Base-by-base conservation (phyloP, 2,888 invertebrate genomes). In the Cephus pulcher region DNA sequence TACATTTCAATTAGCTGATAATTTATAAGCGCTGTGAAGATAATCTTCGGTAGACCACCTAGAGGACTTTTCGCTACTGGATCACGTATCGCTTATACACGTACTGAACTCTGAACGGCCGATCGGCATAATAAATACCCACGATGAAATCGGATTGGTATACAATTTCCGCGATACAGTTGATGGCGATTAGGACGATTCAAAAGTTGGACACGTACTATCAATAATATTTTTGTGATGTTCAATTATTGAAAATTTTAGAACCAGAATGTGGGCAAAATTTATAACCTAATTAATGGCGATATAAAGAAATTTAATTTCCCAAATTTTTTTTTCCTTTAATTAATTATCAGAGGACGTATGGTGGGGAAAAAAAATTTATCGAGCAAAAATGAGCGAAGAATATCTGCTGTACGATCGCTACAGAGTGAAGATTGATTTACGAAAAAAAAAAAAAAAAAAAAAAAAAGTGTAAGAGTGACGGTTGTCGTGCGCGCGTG, bases 1-100 rank as follows among this genome's bases (percentile, higher is more conserved):
- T 81, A 86, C 86, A 83, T 86, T 82, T 85, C 81, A 86, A 86
- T 85, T 77, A 79, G 80, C 75, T 68, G 76, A 75, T 77, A 82
- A 82, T 82, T 82, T 83, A 84, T 81, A 81, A 79, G 78, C 79
- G 77, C 79, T 76, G 75, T 71, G 75, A 34, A 70, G 70, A 70
- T 70, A 70, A 70, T 70, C 70, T 30, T 30, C 4, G 70, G 11
- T 0, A 30, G 70, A 70, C 70, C 70, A 70, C 70, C 70, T 70
- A 70, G 15, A 40, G 33, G 70, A 30, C 11, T 32, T 32, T 35
- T 35, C 35, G 70, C 30, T 33, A 70, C 70, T 33, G 30, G 30
- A 70, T 33, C 30, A 70, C 70, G 70, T 33, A 70, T 33, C 70
- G 30, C 70, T 40, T 40, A 40, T 40, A 40, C 40, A 33, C 70